A percentile compares a stretch with the other conserved stretches of the same genome.
These are phyloP conservation scores for Centropristis striata DNA, from an alignment of 2,113 vertebrate genomes.

Conservation along the genomic window DNA sequence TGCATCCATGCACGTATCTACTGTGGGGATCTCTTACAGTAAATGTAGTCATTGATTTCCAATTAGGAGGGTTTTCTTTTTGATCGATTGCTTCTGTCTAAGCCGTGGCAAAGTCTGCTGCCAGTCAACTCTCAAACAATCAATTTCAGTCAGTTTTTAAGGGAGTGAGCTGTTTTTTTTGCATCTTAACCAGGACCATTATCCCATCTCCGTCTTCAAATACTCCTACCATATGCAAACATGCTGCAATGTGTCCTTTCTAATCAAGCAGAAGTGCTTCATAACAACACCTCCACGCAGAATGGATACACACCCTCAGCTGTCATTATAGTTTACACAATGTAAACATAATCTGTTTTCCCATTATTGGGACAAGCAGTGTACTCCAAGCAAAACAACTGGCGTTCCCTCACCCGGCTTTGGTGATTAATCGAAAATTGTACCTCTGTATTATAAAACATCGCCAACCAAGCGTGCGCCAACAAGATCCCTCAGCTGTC, in stretches of 20 bases:
- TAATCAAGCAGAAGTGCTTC: background rate
- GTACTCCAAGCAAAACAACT: background rate
- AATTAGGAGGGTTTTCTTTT: constrained; percentile 25
- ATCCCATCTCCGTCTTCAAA: background rate
- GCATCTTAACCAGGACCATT: background rate
- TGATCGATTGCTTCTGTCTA: constrained; percentile 35
- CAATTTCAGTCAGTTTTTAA: background rate
- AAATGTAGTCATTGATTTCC: constrained; percentile 26
- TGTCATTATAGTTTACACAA: constrained; percentile 7
- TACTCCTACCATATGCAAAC: background rate
- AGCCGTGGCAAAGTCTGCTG: constrained; percentile 21
- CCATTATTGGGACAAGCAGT: constrained; percentile 9
- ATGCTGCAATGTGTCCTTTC: background rate
- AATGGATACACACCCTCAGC: background rate
- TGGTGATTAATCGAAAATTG: constrained; percentile 26
- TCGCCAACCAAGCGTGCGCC: constrained; percentile 16
- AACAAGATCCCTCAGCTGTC: constrained; percentile 37
- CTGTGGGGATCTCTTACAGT: constrained; percentile 7
- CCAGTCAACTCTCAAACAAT: constrained; percentile 40
- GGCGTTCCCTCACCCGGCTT: constrained; percentile 11
- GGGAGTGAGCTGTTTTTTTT: background rate
- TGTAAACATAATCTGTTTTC: constrained; percentile 27
- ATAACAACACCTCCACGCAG: background rate
- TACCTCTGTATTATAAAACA: constrained; percentile 23
- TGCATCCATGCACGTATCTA: constrained; percentile 16